phyloP scores from a whole-genome alignment of 1,140 invertebrate species.

The Sarcophaga peregrina region DNA sequence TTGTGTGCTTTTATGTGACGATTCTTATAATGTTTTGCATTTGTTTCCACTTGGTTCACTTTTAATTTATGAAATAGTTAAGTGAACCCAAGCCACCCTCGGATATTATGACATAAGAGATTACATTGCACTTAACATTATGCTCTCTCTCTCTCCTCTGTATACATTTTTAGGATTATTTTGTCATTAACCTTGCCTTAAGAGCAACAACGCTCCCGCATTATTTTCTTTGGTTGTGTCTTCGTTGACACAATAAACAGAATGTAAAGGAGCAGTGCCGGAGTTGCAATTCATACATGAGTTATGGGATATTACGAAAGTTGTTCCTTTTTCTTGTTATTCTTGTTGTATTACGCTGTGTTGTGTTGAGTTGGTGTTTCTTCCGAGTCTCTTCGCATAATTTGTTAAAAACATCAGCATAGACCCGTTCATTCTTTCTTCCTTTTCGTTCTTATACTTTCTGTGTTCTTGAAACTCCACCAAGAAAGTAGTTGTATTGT shows the following conservation, averaged over 20 bases:
- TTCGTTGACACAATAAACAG: not conserved
- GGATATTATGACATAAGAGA: too few relatives aligned
- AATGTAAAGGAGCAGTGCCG: not conserved
- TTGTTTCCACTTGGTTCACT: not conserved
- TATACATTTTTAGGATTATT: not conserved
- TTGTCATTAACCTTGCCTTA: not conserved
- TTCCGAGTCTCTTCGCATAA: not conserved
- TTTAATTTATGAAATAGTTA: constrained; percentile 16
- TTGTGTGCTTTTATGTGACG: too few relatives aligned
- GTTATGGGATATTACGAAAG: not conserved
- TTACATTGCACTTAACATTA: too few relatives aligned
- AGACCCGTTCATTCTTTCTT: too few relatives aligned
- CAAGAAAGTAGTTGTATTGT: too few relatives aligned
- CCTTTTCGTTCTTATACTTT: too few relatives aligned
- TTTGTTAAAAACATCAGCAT: too few relatives aligned
- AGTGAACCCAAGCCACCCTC: not conserved
- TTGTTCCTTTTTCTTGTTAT: too few relatives aligned
- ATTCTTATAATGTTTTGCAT: too few relatives aligned
- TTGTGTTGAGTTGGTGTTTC: not conserved
- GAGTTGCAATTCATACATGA: not conserved
- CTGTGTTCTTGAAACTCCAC: too few relatives aligned
- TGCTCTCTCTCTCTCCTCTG: too few relatives aligned
- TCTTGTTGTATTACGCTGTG: too few relatives aligned
- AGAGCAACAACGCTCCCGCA: not conserved
- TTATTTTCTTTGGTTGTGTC: not conserved